Conservation (phyloP, 2,797 vertebrate genomes). For the Alfaro cultratus region DNA sequence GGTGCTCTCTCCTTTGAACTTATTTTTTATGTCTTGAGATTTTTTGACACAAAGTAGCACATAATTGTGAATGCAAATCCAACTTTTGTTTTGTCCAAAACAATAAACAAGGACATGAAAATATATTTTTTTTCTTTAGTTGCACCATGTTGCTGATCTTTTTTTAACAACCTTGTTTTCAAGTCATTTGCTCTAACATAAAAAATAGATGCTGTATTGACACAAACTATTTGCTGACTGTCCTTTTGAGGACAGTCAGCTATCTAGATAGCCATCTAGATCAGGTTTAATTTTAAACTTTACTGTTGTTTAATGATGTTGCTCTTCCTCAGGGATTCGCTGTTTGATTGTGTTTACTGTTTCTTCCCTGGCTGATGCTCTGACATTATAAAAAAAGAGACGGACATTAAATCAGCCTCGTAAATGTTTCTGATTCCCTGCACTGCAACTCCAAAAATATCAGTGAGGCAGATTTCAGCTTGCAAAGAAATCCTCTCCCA, state of each 20-base stretch:
- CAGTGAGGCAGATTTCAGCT: slow-evolving; percentile 32
- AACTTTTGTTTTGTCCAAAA: background rate
- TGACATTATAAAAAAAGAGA: slow-evolving; percentile 49
- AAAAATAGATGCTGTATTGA: background rate
- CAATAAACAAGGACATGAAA: background rate
- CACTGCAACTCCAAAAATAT: slow-evolving; percentile 47
- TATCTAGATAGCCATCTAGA: slow-evolving; percentile 46
- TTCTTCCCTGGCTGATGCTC: slow-evolving; percentile 43
- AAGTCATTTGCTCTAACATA: background rate
- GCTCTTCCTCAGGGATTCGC: slow-evolving; percentile 48
- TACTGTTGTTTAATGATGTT: slow-evolving; percentile 65
- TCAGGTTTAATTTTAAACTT: slow-evolving; percentile 55
- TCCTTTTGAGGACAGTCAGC: slow-evolving; percentile 63
- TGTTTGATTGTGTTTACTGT: slow-evolving; percentile 55
- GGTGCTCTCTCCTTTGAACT: background rate
- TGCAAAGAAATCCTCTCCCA: slow-evolving; percentile 4
- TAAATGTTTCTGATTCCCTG: slow-evolving; percentile 61
- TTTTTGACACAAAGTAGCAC: background rate
- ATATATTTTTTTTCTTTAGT: background rate
- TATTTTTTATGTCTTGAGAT: background rate
- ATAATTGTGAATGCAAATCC: background rate
- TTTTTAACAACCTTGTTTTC: background rate
- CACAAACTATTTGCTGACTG: slow-evolving; percentile 50
- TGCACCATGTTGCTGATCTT: background rate
- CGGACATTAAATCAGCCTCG: slow-evolving; percentile 64